These are phyloP conservation scores for Artibeus lituratus DNA, from an alignment of 2,797 vertebrate genomes.

Conservation along the genomic window DNA sequence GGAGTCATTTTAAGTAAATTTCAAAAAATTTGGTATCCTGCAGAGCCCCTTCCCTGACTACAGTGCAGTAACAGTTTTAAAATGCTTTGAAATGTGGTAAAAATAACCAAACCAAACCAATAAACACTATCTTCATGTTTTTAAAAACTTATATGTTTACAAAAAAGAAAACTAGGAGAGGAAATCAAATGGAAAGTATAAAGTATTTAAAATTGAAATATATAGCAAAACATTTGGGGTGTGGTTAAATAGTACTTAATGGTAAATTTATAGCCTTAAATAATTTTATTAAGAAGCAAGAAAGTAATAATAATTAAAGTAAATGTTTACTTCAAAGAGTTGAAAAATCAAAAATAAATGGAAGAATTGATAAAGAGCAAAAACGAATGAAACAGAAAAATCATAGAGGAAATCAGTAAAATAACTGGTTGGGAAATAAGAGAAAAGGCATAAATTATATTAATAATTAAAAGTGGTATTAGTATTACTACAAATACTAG, in stretches of 20 bases:
- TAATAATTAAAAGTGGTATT: not conserved
- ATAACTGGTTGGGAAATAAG: not conserved
- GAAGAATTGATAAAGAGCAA: not conserved
- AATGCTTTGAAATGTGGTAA: conserved; percentile 7
- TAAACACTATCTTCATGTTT: not conserved
- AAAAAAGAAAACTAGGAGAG: not conserved
- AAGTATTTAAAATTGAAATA: not conserved
- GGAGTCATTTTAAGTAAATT: not conserved
- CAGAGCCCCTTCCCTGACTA: not conserved
- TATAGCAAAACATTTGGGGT: not conserved
- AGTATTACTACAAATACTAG: not conserved
- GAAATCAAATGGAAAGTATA: not conserved
- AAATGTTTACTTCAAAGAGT: not conserved
- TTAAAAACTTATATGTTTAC: not conserved
- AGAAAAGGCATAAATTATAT: not conserved
- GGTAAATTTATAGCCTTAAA: not conserved
- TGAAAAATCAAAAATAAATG: not conserved
- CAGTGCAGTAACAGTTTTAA: not conserved
- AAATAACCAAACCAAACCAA: not conserved
- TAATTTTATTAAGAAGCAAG: not conserved
- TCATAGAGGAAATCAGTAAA: not conserved
- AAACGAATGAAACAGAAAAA: not conserved
- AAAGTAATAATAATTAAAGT: not conserved
- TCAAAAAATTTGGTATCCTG: not conserved
- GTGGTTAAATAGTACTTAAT: not conserved